Conservation (phyloP, 1,140 invertebrate species). For the Cyrtorhinus lividipennis region DNA sequence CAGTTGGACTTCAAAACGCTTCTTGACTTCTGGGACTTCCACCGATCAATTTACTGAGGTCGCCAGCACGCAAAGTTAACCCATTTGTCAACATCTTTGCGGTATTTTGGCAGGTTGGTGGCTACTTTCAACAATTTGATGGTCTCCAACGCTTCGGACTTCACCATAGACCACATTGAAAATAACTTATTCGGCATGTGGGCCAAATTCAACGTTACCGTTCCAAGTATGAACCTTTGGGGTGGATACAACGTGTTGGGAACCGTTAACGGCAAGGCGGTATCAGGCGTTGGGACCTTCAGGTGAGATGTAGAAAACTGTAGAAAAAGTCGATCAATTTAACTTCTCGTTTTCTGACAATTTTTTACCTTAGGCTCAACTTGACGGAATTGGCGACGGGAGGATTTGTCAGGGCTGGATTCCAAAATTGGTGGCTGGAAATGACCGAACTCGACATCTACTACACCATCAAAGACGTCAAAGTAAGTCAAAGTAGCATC, state of each 20-base stretch:
- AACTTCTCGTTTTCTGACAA: no score
- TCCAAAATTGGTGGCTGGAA: conserved; percentile 5
- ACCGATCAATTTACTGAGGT: no score
- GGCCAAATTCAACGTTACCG: conserved; percentile 15
- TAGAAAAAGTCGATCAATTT: no score
- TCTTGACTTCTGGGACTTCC: no score
- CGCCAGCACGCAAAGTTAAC: no score
- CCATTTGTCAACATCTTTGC: no score
- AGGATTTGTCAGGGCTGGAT: conserved; percentile 4
- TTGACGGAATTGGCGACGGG: not conserved
- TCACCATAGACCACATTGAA: conserved; percentile 15
- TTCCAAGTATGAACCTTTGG: conserved; percentile 9
- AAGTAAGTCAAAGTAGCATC: conserved; percentile 8
- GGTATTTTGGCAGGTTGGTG: not conserved
- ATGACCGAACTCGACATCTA: conserved; percentile 7
- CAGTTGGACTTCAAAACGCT: no score
- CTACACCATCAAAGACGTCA: conserved; percentile 1
- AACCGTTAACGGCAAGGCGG: conserved; percentile 10
- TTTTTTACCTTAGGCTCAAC: conserved; percentile 12
- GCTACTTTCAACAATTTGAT: conserved; percentile 6
- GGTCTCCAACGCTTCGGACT: conserved; percentile 13
- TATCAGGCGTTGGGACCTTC: conserved; percentile 11
- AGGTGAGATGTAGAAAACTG: no score
- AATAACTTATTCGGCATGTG: conserved; percentile 15
- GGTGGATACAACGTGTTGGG: conserved; percentile 9